Evolutionary conservation across 1,140 invertebrate species (phyloP).

Genomic region (Galendromus occidentalis): DNA sequence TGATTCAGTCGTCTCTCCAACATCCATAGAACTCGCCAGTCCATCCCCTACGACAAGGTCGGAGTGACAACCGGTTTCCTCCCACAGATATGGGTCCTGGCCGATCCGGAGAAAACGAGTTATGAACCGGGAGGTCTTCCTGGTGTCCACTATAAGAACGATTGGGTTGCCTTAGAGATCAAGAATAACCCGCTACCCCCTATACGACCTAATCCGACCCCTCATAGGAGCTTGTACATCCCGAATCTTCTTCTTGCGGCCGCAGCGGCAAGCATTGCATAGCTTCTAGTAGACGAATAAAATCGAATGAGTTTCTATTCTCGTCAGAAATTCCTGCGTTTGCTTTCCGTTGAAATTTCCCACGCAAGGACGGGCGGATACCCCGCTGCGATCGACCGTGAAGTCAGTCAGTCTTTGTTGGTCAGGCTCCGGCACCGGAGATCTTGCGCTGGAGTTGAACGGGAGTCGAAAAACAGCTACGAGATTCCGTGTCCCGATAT

Average conservation of each 20-base stretch:
- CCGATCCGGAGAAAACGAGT: constrained; percentile 10
- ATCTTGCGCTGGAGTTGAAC: no score
- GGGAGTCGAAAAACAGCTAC: no score
- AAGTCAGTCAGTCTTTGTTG: no score
- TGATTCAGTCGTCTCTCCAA: constrained; percentile 41
- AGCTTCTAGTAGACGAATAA: no score
- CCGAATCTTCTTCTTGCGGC: background rate
- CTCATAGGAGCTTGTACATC: background rate
- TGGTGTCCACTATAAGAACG: constrained; percentile 23
- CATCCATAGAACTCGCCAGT: background rate
- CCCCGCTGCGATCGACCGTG: no score
- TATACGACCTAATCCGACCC: background rate
- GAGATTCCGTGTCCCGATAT: no score
- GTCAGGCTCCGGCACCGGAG: no score
- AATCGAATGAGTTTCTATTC: no score
- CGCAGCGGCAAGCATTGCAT: background rate
- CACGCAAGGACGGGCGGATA: no score
- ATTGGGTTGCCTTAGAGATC: constrained; percentile 1
- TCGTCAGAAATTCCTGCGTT: no score
- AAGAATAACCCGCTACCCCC: background rate
- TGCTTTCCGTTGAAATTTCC: no score
- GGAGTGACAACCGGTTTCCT: background rate
- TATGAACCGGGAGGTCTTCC: constrained; percentile 10
- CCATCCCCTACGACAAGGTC: background rate
- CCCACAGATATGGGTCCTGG: constrained; percentile 11